These are phyloP conservation scores for Eurytemora carolleeae DNA, from an alignment of 1,140 invertebrate species.

Conservation along the genomic window DNA sequence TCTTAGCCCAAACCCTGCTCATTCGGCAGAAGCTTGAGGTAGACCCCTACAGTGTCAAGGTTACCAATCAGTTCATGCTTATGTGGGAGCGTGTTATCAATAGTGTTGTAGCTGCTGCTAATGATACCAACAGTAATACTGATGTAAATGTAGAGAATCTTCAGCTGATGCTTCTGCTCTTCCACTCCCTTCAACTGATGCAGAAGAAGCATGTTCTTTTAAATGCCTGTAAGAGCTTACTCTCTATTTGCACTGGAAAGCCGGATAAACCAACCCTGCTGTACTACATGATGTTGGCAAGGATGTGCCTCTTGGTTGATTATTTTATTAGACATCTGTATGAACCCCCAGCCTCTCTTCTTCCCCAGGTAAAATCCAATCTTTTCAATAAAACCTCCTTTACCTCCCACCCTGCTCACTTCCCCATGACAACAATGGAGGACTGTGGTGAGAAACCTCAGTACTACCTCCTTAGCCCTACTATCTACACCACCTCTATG, in stretches of 20 bases:
- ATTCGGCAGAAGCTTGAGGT: slow-evolving; percentile 18
- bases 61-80: slow-evolving; percentile 55
- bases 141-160: slow-evolving; percentile 91
- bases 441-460: slow-evolving; percentile 42
- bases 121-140: slow-evolving; percentile 19
- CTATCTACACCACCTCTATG: slow-evolving; percentile 52
- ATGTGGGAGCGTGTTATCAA: slow-evolving; percentile 75
- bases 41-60: slow-evolving; percentile 26
- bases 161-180: slow-evolving; percentile 73
- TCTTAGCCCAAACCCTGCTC: slow-evolving; percentile 36
- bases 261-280: slow-evolving; percentile 21
- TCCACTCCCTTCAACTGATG: slow-evolving; percentile 82
- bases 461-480: slow-evolving; percentile 58
- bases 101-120: slow-evolving; percentile 59
- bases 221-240: slow-evolving; percentile 24
- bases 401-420: background rate
- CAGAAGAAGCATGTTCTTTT: slow-evolving; percentile 87
- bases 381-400: background rate
- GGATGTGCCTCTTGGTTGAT: slow-evolving; percentile 71
- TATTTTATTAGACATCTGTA: slow-evolving; percentile 88
- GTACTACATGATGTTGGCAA: slow-evolving; percentile 49
- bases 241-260: slow-evolving; percentile 14
- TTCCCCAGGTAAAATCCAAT: slow-evolving; percentile 29
- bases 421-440: slow-evolving; percentile 6
- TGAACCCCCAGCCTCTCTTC: slow-evolving; percentile 37